A percentile compares a stretch with the other conserved stretches of the same genome.
phyloP scores from a whole-genome alignment of 2,797 vertebrate species.

The Botia kubotai region DNA sequence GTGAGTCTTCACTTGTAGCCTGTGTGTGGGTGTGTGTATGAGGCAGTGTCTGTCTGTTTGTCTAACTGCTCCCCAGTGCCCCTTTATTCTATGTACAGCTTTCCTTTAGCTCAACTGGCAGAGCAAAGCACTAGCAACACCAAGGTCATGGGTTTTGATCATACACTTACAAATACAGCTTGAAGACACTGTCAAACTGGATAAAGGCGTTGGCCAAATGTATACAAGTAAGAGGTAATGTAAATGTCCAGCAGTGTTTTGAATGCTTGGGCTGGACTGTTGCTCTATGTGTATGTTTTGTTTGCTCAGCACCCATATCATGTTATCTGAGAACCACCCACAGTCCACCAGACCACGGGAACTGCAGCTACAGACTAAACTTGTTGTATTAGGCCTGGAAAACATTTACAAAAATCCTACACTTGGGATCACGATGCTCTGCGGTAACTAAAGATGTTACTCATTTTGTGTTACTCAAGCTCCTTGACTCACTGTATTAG shows the following conservation, averaged over 20 bases:
- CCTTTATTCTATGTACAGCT: constrained; percentile 2
- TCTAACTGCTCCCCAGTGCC: not conserved
- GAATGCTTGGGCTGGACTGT: constrained; percentile 1
- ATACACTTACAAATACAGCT: not conserved
- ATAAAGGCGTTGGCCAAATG: not conserved
- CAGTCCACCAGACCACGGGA: constrained; percentile 1
- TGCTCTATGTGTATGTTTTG: constrained; percentile 28
- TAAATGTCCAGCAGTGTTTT: not conserved
- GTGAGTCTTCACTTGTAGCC: constrained; percentile 5
- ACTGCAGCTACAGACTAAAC: constrained; percentile 27
- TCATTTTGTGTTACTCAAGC: not conserved
- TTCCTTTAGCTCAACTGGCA: not conserved
- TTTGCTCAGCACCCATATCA: constrained; percentile 26
- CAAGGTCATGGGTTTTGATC: not conserved
- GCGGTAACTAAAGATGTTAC: not conserved
- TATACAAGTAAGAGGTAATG: not conserved
- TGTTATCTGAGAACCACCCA: constrained; percentile 25
- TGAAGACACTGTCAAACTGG: not conserved
- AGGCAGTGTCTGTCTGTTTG: constrained; percentile 23
- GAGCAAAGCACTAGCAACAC: not conserved
- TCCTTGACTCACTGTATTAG: not conserved
- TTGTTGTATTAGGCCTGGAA: not conserved
- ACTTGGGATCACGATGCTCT: constrained; percentile 5
- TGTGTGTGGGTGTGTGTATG: constrained; percentile 17
- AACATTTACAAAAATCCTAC: constrained; percentile 4